These are phyloP conservation scores for Nipponia nippon DNA, from an alignment of 2,113 vertebrate species.

Conservation along the genomic window DNA sequence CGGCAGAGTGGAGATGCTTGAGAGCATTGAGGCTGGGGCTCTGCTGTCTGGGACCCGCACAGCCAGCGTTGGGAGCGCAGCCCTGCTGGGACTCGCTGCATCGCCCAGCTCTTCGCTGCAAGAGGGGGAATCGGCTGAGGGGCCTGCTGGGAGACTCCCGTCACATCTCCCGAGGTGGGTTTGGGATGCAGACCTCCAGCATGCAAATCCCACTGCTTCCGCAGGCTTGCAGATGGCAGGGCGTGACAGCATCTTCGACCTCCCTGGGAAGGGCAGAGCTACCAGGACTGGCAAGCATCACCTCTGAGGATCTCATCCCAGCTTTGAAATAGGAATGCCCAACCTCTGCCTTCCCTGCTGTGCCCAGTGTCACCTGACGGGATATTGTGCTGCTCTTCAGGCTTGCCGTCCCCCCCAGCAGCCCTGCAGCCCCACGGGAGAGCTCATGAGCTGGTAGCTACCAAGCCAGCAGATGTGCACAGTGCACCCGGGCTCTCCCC, in stretches of 20 bases:
- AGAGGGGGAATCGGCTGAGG: neutral
- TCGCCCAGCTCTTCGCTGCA: accelerated
- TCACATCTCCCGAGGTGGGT: neutral
- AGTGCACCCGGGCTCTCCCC: neutral
- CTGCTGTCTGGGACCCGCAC: neutral
- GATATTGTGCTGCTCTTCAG: neutral
- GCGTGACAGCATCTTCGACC: accelerated
- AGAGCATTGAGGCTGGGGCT: neutral
- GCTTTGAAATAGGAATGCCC: neutral
- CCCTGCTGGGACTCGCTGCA: neutral
- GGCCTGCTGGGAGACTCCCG: neutral
- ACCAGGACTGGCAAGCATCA: neutral
- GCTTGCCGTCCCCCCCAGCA: accelerated
- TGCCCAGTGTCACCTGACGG: neutral
- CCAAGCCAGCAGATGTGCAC: accelerated
- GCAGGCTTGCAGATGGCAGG: accelerated
- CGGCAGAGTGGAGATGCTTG: neutral
- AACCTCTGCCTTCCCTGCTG: neutral
- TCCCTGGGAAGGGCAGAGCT: neutral
- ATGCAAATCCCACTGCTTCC: neutral
- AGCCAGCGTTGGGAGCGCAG: neutral
- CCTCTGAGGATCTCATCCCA: neutral
- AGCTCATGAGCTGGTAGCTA: accelerated
- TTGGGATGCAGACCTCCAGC: neutral
- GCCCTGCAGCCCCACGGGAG: neutral